Conservation (phyloP, 2,113 vertebrate species). For the Loxodonta africana region DNA sequence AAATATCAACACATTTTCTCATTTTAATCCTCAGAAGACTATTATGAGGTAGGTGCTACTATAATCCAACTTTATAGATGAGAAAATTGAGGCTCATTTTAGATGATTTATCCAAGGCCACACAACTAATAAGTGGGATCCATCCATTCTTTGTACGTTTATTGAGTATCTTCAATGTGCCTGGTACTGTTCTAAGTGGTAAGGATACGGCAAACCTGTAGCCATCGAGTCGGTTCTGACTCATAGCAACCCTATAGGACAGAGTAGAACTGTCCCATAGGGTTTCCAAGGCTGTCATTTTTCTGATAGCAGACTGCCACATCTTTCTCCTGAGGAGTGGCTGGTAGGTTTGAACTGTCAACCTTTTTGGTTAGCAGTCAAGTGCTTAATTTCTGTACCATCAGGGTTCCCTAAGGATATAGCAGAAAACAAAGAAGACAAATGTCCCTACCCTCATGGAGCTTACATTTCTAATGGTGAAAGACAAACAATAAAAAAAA, state of each 20-base stretch:
- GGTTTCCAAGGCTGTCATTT: background rate
- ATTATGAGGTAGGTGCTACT: background rate
- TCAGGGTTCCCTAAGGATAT: background rate
- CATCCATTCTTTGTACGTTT: background rate
- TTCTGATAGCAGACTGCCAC: background rate
- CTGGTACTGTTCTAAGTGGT: background rate
- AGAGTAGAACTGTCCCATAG: background rate
- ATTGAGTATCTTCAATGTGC: background rate
- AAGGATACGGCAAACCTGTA: background rate
- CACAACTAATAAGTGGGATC: background rate
- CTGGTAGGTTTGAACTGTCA: background rate
- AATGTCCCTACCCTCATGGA: background rate
- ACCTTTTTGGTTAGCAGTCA: background rate
- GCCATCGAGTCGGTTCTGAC: background rate
- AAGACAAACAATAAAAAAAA: conserved; percentile 6
- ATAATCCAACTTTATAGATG: background rate
- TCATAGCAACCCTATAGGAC: background rate
- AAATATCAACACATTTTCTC: background rate
- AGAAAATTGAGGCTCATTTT: background rate
- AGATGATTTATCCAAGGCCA: background rate
- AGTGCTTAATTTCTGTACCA: background rate
- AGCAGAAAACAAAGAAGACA: background rate
- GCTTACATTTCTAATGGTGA: conserved; percentile 31
- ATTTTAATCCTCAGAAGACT: conserved; percentile 3
- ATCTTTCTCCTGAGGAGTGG: too few relatives aligned